Evolutionary conservation across 1,140 invertebrate genomes (phyloP).

Genomic region (Aphelinus atriplicis): DNA sequence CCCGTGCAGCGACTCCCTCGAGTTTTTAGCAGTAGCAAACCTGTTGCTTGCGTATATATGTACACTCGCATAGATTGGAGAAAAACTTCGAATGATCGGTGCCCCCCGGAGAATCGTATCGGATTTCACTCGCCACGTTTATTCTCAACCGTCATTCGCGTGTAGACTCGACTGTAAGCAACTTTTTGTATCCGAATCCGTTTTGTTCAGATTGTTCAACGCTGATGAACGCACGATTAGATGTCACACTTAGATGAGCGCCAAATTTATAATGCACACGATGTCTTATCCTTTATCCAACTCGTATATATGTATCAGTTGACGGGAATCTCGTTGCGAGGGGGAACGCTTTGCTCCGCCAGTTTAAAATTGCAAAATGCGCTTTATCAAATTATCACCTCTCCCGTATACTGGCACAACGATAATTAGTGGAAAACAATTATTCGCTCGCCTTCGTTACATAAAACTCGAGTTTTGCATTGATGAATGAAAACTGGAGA

Average conservation of each 20-base stretch:
- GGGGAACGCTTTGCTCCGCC: neutral
- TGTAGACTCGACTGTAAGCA: no score
- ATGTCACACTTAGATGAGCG: neutral
- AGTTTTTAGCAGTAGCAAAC: no score
- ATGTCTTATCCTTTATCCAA: neutral
- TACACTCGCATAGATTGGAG: no score
- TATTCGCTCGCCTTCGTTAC: neutral
- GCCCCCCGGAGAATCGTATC: no score
- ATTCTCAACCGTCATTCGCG: no score
- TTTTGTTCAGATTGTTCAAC: no score
- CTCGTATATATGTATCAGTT: neutral
- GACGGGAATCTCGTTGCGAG: neutral
- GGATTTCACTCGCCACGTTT: no score
- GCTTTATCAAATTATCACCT: constrained; percentile 15
- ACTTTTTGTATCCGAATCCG: no score
- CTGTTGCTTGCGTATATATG: no score
- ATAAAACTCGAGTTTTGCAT: neutral
- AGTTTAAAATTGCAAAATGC: neutral
- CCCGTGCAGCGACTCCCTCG: no score
- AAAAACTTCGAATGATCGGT: no score
- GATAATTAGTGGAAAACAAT: neutral
- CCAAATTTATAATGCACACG: constrained; percentile 2
- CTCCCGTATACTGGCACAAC: neutral
- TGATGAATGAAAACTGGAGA: no score
- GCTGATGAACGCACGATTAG: neutral